Evolutionary conservation across 2,797 vertebrate genomes (phyloP), one percentile per base, ranked within the genome.

Genomic region (Sylvilagus floridanus): DNA sequence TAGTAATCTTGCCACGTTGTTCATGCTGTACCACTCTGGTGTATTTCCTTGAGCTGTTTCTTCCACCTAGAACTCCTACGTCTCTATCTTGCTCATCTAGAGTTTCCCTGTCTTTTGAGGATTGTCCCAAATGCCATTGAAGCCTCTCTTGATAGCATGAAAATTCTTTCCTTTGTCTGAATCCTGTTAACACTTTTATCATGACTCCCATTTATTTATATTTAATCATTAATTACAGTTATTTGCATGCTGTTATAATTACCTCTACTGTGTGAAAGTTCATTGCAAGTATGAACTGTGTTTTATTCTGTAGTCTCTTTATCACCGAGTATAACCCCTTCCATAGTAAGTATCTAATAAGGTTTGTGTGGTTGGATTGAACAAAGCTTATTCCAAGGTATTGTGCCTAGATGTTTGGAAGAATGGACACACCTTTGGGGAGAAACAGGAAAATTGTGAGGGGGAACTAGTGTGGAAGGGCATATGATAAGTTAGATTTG

Each of bases 161-260:
- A 75, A 69, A 76, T 76, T 77, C 22, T 37, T 96, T 90, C 54
- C 35, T 52, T 93, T 52, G 7, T 73, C 52, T 83, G 71, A 93
- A 60, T 26, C 65, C 65, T 42, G 30, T 21, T 65, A 52, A 65
- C 35, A 78, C 37, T 78, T 54, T 19, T 17, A 26, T 78, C 66
- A 16, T 32, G 42, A 89, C 47, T 93, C n/a, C 47, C 93, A 22
- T 57, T 85, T 93, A 10, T 60, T 89, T 73, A 8, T 47, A 54
- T 52, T 83, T 3, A 8, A 5, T 78, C 54, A 79, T 71, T 77
- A 88, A 62, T 62, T 72, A 66, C n/a, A 37, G 2, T 83, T 89
- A 52, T 57, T 76, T 83, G 62, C 62, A 2, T n/a, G 12, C 42
- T 66, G 42, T 6, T 73, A 5, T n/a, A 78, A 21, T 71, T 68